These are phyloP conservation scores for Lysiphlebus fabarum DNA, from an alignment of 1,140 invertebrate species.

Conservation along the genomic window DNA sequence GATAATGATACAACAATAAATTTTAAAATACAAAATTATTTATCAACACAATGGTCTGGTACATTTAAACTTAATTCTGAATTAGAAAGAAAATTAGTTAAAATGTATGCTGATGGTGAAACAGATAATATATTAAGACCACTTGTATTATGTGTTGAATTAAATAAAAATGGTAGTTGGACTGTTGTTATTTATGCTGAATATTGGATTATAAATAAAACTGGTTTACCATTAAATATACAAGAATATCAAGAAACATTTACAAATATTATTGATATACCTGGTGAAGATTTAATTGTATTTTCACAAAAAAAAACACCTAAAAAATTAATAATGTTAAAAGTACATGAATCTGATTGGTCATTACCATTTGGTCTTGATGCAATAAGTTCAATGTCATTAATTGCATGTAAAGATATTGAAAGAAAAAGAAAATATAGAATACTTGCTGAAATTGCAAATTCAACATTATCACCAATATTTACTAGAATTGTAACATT, in stretches of 20 bases:
- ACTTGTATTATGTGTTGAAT: slow-evolving; percentile 65
- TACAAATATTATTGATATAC: slow-evolving; percentile 65
- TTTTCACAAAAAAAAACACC: slow-evolving; percentile 69
- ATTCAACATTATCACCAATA: slow-evolving; percentile 65
- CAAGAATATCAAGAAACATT: slow-evolving; percentile 66
- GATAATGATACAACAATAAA: slow-evolving; percentile 59
- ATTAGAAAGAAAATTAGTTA: slow-evolving; percentile 65
- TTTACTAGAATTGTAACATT: slow-evolving; percentile 83
- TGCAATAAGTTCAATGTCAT: slow-evolving; percentile 68
- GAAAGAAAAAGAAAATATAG: slow-evolving; percentile 65
- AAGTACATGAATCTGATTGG: slow-evolving; percentile 71
- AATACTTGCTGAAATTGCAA: slow-evolving; percentile 59
- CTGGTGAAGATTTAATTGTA: slow-evolving; percentile 64
- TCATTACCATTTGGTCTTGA: slow-evolving; percentile 70
- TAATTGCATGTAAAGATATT: slow-evolving; percentile 70
- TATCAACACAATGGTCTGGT: slow-evolving; percentile 69
- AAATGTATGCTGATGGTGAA: slow-evolving; percentile 66
- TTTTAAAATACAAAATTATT: slow-evolving; percentile 65
- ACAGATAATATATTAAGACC: slow-evolving; percentile 63
- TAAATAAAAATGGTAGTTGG: slow-evolving; percentile 61
- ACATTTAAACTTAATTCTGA: slow-evolving; percentile 66
- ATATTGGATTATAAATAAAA: slow-evolving; percentile 92
- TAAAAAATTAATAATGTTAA: slow-evolving; percentile 61
- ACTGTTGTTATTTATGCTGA: slow-evolving; percentile 74
- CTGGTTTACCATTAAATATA: slow-evolving; percentile 72